Evolutionary conservation across 2,888 invertebrate genomes (phyloP).

Genomic region (Sympetrum striolatum): DNA sequence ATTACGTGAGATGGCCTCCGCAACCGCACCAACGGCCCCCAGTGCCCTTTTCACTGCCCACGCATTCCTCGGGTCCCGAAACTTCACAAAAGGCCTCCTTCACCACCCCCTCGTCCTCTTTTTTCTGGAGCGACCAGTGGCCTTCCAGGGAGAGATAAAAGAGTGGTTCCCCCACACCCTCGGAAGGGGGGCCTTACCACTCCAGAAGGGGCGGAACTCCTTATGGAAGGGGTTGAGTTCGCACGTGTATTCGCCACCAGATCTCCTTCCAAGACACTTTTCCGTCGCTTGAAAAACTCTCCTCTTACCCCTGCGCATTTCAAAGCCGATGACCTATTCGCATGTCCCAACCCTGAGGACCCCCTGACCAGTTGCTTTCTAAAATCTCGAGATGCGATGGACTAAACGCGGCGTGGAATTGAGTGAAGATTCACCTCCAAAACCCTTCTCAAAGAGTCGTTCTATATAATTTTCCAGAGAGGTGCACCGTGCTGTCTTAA

Average conservation of each 20-base stretch:
- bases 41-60: neutral
- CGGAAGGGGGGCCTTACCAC: no score
- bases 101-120: neutral
- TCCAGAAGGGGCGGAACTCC: no score
- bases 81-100: neutral
- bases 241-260: neutral
- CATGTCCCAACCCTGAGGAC: neutral
- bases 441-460: no score
- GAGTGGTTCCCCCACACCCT: neutral
- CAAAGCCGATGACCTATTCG: neutral
- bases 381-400: no score
- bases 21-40: neutral
- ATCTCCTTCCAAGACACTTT: neutral
- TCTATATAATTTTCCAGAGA: no score
- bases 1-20: constrained; percentile 7
- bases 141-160: neutral
- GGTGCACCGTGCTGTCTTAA: no score
- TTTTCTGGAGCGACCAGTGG: neutral
- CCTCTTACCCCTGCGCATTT: neutral
- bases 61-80: neutral
- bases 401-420: no score
- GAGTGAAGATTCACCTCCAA: no score
- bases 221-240: no score
- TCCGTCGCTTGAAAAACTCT: neutral
- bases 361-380: no score